phyloP scores from a whole-genome alignment of 2,888 invertebrate species.

The Phorcus lineatus region DNA sequence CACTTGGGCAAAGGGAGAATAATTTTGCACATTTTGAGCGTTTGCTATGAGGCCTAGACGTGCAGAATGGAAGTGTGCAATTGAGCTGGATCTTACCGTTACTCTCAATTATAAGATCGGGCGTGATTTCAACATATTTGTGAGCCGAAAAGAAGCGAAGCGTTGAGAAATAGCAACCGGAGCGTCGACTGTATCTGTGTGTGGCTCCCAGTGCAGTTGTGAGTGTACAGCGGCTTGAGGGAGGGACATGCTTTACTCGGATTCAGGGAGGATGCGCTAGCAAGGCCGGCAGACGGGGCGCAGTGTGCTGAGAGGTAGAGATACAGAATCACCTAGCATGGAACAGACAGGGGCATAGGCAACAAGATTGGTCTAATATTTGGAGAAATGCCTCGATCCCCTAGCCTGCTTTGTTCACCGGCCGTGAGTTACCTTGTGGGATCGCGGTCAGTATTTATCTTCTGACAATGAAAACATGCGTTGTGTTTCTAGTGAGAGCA shows the following conservation, averaged over 20 bases:
- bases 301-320: no score
- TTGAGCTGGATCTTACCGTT: not conserved
- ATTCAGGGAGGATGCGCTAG: conserved; percentile 6
- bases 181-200: not conserved
- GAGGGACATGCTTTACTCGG: not conserved
- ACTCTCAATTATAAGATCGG: not conserved
- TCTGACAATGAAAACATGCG: conserved; percentile 7
- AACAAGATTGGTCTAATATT: no score
- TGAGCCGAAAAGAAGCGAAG: not conserved
- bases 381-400: not conserved
- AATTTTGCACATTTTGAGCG: conserved; percentile 10
- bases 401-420: not conserved
- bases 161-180: not conserved
- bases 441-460: not conserved
- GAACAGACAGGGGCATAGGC: no score
- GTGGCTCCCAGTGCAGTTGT: not conserved
- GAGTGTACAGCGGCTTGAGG: not conserved
- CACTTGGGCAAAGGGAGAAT: conserved; percentile 14
- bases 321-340: no score
- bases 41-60: not conserved
- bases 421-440: not conserved
- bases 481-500: not conserved
- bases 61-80: not conserved
- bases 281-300: no score
- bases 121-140: not conserved